A percentile compares a stretch with the other conserved stretches of the same genome.
Evolutionary conservation across 2,797 vertebrate genomes (phyloP).

Genomic region (Halcyon leucocephala): DNA sequence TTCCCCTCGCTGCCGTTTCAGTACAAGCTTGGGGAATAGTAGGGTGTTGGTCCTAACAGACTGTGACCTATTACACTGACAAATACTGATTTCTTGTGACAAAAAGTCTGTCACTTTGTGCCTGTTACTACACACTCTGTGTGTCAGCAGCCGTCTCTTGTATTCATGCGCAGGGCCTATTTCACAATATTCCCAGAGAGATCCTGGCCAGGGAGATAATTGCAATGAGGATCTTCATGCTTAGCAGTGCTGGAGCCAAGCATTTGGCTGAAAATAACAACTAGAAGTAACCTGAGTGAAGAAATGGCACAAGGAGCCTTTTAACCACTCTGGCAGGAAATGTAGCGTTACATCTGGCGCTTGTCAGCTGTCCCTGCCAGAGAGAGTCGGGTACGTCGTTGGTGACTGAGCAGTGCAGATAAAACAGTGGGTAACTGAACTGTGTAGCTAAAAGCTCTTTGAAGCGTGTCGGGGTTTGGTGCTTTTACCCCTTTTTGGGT

Average conservation of each 20-base stretch:
- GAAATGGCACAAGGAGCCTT: not conserved
- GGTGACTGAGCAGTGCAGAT: not conserved
- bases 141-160: not conserved
- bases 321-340: not conserved
- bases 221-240: not conserved
- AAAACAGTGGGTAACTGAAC: not conserved
- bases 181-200: not conserved
- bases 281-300: not conserved
- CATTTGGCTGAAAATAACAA: not conserved
- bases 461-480: not conserved
- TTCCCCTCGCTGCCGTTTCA: no score
- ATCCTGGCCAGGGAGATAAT: not conserved
- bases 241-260: not conserved
- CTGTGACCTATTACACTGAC: not conserved
- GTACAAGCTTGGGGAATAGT: not conserved
- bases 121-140: no score
- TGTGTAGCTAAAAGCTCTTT: not conserved
- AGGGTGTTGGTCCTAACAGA: not conserved
- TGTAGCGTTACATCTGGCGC: not conserved
- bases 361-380: not conserved
- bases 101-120: not conserved
- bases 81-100: not conserved
- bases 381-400: rapidly evolving
- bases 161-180: rapidly evolving
- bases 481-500: not conserved